phyloP scores from a whole-genome alignment of 1,140 invertebrate species.

The Temnothorax nylanderi region DNA sequence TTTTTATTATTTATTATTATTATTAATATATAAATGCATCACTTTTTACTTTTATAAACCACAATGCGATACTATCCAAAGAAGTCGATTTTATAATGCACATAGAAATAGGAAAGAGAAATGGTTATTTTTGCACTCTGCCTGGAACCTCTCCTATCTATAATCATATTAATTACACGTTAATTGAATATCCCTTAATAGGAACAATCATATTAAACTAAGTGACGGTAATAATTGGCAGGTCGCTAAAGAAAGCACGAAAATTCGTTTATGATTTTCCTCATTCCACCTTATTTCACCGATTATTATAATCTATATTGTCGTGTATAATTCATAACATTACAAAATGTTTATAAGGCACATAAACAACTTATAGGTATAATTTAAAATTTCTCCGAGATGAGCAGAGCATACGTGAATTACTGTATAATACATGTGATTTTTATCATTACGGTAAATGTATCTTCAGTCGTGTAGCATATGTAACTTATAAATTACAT shows the following conservation, averaged over 20 bases:
- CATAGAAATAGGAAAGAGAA: neutral
- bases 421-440: neutral
- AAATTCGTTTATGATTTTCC: neutral
- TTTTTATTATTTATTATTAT: neutral
- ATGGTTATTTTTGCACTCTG: neutral
- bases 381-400: constrained; percentile 25
- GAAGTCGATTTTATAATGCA: neutral
- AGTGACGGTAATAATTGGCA: constrained; percentile 24
- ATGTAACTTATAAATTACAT: neutral
- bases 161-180: constrained; percentile 11
- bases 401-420: neutral
- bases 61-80: neutral
- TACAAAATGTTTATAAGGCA: constrained; percentile 31
- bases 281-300: neutral
- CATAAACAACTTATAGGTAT: neutral
- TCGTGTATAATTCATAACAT: neutral
- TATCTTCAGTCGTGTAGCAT: neutral
- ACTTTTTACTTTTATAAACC: neutral
- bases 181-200: constrained; percentile 4
- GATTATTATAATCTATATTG: constrained; percentile 22
- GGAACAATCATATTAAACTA: constrained; percentile 18
- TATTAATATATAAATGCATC: neutral
- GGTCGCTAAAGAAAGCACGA: neutral
- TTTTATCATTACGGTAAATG: constrained; percentile 23
- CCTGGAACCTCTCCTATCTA: neutral